Base-by-base conservation (phyloP, 1,140 invertebrate genomes). In the Drosophila neocordata region DNA sequence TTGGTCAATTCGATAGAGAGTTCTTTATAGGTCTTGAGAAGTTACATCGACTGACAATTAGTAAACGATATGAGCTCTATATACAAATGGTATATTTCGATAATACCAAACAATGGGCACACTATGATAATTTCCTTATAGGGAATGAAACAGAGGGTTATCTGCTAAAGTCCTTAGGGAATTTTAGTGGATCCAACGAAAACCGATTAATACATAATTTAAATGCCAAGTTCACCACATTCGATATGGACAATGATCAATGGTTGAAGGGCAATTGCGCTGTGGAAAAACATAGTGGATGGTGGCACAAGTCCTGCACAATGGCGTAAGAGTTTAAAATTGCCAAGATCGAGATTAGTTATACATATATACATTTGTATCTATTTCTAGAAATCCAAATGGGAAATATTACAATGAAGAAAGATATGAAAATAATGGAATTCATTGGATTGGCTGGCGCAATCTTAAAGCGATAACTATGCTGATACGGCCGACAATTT, bases 71-170 rank as follows among this genome's bases (percentile, higher is more conserved):
- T 34, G 53, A 35, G 13, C 53, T 56, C 31, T 35, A 18, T 18
- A 34, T 56, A 34, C 53, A 35, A 11, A 18, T 56, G 53, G 53
- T 35, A 56, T 56, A 56, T 34, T 56, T 56, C 8, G 31, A 56
- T 56, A 18, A 8, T 6, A 56, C 41, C 9, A 56, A 9, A 11
- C 13, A 20, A 48, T 48, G 41, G 41, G 41, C 27, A 56, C 53
- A 27, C 18, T 56, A 56, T 35, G 53, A 56, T 12, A 34, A 56
- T 35, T 56, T 56, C 24, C 53, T 31, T 3, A 56, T 56, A 11
- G 53, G 53, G 1, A 34, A 15, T 18, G 27, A 34, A 34, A 7
- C 31, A 7, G 27, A 18, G 27, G 53, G 13, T 12, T 56, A 35
- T 35, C n/a, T 56, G 1, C 27, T 56, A 1, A 34, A 56, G 11